Base-by-base conservation (phyloP, 2,888 invertebrate species). In the Bruchidius siliquastri region DNA sequence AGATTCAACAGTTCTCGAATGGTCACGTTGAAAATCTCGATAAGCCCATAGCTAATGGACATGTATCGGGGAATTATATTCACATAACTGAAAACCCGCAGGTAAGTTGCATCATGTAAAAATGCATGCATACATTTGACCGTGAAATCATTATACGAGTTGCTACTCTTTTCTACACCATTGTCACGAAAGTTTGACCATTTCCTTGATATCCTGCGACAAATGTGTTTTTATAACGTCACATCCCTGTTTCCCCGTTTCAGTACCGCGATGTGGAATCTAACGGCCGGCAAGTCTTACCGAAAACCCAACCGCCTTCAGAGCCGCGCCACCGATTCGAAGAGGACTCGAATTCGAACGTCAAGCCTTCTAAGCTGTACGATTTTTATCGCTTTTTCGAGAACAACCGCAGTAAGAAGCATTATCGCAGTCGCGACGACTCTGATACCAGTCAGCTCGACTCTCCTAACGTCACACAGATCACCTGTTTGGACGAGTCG, bases 1-100 rank as follows among this genome's bases (percentile, higher is more conserved):
- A 85, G 30, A 82, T 80, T 81, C 87, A 87, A 75, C 85, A 87
- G 70, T 88, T 87, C 81, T 88, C 88, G 21, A 89, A 88, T 81
- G 88, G 88, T 20, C 85, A 88, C 77, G 82, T 86, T 8, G 90
- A 89, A 78, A 88, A 88, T 74, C 84, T 86, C 21, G 83, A 86
- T 20, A 88, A 88, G 80, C 86, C 88, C 71, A 87, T 87, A 70
- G 82, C 88, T 74, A 88, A 88, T 79, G 87, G 87, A 22, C 85
- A 85, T 76, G 82, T 91, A 77, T 87, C 89, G 21, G 90, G 90
- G 80, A 90, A 90, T 0, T 88, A 89, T 79, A 89, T 90, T 68
- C 90, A 90, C 80, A 91, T 92, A 77, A 91, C 91, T 68, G 92
- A 92, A 86, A 92, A 92, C 86, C 92, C 92, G 72, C 89, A 91